Evolutionary conservation across 2,797 vertebrate species (phyloP).

Genomic region (Megalops cyprinoides): DNA sequence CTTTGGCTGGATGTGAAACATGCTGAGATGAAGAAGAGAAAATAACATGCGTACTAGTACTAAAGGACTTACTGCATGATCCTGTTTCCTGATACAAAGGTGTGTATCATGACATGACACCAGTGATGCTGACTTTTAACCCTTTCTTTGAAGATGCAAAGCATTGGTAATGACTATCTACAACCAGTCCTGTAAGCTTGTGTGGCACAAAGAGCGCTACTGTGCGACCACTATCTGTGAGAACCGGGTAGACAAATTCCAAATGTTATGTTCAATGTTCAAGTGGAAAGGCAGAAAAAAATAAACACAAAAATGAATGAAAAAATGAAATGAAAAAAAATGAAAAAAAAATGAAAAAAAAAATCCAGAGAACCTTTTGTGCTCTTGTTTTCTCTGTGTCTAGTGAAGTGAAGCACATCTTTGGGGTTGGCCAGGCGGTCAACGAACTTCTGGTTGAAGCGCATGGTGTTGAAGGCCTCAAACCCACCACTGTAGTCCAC

Average conservation of each 20-base stretch:
- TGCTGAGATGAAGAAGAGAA: background rate
- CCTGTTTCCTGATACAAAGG: background rate
- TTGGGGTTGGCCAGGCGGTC: conserved; percentile 93
- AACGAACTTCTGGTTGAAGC: conserved; percentile 95
- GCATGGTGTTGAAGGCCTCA: conserved; percentile 85
- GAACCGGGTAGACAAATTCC: too few species aligned
- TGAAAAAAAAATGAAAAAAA: background rate
- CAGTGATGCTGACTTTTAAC: too few species aligned
- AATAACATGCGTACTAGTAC: background rate
- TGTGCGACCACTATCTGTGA: background rate
- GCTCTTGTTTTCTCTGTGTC: conserved; percentile 84
- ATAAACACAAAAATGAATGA: background rate
- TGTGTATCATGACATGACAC: too few species aligned
- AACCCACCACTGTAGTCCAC: conserved; percentile 96
- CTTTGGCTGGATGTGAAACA: background rate
- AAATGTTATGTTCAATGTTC: background rate
- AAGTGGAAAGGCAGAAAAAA: background rate
- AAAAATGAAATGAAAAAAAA: too few species aligned
- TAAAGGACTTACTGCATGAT: background rate
- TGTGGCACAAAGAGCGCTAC: background rate
- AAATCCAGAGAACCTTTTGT: conserved; percentile 38
- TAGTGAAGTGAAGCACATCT: conserved; percentile 90
- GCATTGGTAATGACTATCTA: background rate
- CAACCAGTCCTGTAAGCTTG: background rate
- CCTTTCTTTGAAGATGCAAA: too few species aligned